Evolutionary conservation across 2,113 vertebrate species (phyloP).

Genomic region (Mormyrus iriodes): DNA sequence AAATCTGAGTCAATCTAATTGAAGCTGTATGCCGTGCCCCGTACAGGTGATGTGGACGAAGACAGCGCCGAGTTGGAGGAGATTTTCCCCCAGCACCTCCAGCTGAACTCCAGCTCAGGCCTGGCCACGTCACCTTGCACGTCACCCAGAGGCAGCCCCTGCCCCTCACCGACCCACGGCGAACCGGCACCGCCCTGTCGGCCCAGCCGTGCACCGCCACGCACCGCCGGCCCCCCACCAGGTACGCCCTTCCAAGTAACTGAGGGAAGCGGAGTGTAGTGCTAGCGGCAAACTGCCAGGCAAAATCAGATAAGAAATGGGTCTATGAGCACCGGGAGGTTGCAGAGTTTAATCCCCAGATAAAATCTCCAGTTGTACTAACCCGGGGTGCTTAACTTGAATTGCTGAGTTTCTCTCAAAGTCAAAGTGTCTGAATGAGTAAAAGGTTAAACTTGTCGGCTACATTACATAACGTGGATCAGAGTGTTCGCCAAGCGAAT

Average conservation of each 20-base stretch:
- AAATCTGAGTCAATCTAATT: neutral
- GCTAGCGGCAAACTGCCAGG: neutral
- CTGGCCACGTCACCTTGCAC: conserved; percentile 74
- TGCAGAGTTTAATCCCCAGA: neutral
- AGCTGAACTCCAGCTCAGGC: conserved; percentile 67
- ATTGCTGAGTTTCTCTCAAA: neutral
- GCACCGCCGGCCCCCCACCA: conserved; percentile 61
- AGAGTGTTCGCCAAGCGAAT: neutral
- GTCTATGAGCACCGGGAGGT: neutral
- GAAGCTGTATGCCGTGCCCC: neutral
- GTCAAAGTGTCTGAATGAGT: neutral
- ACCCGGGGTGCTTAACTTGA: neutral
- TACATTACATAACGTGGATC: neutral
- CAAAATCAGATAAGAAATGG: neutral
- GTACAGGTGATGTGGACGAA: conserved; percentile 85
- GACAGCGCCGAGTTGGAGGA: conserved; percentile 81
- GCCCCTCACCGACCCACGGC: conserved; percentile 81
- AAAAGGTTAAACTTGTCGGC: neutral
- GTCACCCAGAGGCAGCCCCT: conserved; percentile 83
- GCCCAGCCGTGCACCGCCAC: conserved; percentile 67
- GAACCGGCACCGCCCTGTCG: conserved; percentile 68
- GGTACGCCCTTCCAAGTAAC: conserved; percentile 43
- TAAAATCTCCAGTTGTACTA: neutral
- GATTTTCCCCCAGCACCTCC: conserved; percentile 87
- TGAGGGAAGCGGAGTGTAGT: neutral